Conservation (phyloP, 2,113 vertebrate genomes). For the Aix galericulata region DNA sequence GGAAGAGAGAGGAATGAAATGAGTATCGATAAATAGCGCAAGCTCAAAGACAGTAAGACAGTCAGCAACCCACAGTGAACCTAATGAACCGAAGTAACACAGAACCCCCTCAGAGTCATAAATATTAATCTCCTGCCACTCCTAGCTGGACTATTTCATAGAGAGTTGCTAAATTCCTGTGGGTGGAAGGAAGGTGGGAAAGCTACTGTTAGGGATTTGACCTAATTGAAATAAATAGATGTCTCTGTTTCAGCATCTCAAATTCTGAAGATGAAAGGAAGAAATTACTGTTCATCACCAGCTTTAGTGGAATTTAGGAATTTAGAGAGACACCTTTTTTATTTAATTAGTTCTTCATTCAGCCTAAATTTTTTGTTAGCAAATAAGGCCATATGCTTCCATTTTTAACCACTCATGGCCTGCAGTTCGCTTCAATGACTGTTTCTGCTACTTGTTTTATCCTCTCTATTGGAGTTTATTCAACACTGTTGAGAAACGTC, state of each 20-base stretch:
- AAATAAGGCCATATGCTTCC: neutral
- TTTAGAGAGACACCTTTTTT: neutral
- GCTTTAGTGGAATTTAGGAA: neutral
- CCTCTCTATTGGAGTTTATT: neutral
- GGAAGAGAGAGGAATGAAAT: conserved; percentile 86
- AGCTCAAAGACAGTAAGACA: conserved; percentile 82
- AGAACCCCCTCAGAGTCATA: neutral
- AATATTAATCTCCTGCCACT: neutral
- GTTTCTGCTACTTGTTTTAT: neutral
- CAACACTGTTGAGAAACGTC: conserved; percentile 4
- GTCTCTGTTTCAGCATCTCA: neutral
- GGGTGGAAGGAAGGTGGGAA: neutral
- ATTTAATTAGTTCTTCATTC: neutral
- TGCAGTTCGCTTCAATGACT: neutral
- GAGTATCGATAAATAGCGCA: conserved; percentile 78
- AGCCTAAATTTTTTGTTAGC: neutral
- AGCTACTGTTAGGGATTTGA: neutral
- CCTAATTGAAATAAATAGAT: neutral
- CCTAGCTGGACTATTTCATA: neutral
- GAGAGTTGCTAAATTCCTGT: neutral
- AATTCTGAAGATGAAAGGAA: neutral
- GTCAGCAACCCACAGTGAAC: conserved; percentile 74
- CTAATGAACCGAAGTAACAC: conserved; percentile 5
- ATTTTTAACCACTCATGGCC: neutral
- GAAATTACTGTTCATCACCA: neutral